A percentile compares a stretch with the other conserved stretches of the same genome.
phyloP scores from a whole-genome alignment of 2,797 vertebrate genomes.

The Echeneis naucrates region DNA sequence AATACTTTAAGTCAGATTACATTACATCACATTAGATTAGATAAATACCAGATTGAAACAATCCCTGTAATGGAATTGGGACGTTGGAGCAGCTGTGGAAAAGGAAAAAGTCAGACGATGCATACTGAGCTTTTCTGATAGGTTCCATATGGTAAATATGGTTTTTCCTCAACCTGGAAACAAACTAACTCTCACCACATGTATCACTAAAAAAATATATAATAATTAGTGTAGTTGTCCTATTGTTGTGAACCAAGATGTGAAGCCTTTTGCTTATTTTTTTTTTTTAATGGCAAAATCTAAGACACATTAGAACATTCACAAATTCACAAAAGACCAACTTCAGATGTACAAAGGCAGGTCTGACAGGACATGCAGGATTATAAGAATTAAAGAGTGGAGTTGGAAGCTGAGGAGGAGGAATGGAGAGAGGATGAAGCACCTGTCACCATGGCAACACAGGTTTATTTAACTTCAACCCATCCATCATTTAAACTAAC shows the following conservation, averaged over 20 bases:
- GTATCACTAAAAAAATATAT: neutral
- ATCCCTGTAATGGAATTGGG: conserved; percentile 55
- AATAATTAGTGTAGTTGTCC: neutral
- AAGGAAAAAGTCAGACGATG: neutral
- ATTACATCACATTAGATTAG: conserved; percentile 29
- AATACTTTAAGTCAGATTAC: conserved; percentile 38
- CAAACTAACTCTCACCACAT: neutral
- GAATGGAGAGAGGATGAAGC: conserved; percentile 20
- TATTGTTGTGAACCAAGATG: conserved; percentile 3
- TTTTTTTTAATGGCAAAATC: neutral
- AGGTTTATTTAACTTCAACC: conserved; percentile 7
- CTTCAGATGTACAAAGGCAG: conserved; percentile 11
- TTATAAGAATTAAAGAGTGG: conserved; percentile 50
- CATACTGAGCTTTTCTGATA: neutral
- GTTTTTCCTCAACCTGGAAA: neutral
- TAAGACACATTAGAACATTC: neutral
- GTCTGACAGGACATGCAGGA: conserved; percentile 31
- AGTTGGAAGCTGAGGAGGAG: conserved; percentile 30
- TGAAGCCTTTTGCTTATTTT: conserved; percentile 2
- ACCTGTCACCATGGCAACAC: conserved; percentile 11
- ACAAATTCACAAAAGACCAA: conserved; percentile 3
- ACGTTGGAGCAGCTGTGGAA: conserved; percentile 14
- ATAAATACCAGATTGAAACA: conserved; percentile 35
- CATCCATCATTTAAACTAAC: neutral
- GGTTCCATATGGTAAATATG: neutral